Conservation (phyloP, 2,888 invertebrate species). For the Hypomecis atomaria region DNA sequence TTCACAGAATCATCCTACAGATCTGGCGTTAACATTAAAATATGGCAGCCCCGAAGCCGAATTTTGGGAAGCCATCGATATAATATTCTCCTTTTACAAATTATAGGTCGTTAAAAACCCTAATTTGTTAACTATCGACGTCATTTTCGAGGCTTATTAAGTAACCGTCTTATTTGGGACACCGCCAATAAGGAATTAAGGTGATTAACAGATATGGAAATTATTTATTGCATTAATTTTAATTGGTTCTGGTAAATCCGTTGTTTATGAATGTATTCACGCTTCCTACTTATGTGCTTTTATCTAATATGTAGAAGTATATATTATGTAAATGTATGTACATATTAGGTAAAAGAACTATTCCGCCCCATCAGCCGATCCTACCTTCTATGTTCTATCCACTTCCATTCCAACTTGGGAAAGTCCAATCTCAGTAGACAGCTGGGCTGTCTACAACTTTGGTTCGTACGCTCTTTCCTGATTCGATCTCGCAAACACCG, state of each 20-base stretch:
- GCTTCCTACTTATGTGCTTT: constrained; percentile 11
- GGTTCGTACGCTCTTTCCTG: too few species aligned
- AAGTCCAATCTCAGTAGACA: too few species aligned
- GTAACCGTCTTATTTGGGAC: constrained; percentile 39
- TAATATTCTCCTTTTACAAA: constrained; percentile 45
- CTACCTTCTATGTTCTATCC: too few species aligned
- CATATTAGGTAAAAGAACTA: too few species aligned
- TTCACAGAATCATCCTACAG: too few species aligned
- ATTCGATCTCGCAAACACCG: too few species aligned
- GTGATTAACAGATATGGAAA: constrained; percentile 38
- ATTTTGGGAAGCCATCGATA: constrained; percentile 41
- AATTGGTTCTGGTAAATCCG: constrained; percentile 23
- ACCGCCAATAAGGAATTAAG: constrained; percentile 37
- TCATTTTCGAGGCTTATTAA: constrained; percentile 41
- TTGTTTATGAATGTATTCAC: constrained; percentile 24
- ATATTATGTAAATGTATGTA: not conserved
- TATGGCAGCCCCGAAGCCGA: not conserved
- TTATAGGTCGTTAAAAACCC: constrained; percentile 44
- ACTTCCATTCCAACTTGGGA: too few species aligned
- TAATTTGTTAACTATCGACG: constrained; percentile 39
- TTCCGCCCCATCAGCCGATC: too few species aligned
- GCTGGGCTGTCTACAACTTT: too few species aligned
- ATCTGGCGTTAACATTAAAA: too few species aligned
- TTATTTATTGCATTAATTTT: constrained; percentile 38
- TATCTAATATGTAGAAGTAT: not conserved